Evolutionary conservation across 2,113 vertebrate species (phyloP).

Genomic region (Campylomormyrus numenius): DNA sequence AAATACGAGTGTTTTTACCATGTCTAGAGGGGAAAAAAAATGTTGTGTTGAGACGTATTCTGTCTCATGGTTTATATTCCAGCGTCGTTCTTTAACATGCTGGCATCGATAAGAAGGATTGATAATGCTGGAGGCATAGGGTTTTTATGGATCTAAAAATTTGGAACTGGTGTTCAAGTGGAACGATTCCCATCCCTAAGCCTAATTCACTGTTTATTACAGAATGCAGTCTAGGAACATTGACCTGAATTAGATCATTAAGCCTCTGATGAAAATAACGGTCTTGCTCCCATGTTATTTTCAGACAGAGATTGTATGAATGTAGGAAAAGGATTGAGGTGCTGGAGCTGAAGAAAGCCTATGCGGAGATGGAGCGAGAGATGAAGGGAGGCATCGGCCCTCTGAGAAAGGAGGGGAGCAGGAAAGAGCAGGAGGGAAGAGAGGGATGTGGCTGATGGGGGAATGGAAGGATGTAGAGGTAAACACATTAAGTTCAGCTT

Average conservation of each 20-base stretch:
- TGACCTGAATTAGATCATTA: background rate
- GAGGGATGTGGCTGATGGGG: background rate
- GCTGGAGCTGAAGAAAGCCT: background rate
- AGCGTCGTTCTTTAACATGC: background rate
- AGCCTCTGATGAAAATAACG: background rate
- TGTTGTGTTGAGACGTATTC: background rate
- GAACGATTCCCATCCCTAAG: background rate
- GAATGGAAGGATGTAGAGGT: background rate
- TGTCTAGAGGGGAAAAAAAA: background rate
- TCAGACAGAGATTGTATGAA: background rate
- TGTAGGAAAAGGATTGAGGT: background rate
- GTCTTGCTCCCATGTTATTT: background rate
- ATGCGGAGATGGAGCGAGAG: background rate
- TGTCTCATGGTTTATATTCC: background rate
- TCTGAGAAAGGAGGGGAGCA: background rate
- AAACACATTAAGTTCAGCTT: background rate
- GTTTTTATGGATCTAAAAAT: background rate
- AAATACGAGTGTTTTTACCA: background rate
- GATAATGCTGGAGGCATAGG: background rate
- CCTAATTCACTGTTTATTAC: background rate
- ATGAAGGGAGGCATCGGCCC: background rate
- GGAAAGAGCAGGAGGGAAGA: background rate
- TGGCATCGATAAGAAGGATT: background rate
- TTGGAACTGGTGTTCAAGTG: background rate
- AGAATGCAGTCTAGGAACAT: background rate